A percentile compares a stretch with the other conserved stretches of the same genome.
Conservation (phyloP, 2,888 invertebrate genomes). For the Litoditis marina region DNA sequence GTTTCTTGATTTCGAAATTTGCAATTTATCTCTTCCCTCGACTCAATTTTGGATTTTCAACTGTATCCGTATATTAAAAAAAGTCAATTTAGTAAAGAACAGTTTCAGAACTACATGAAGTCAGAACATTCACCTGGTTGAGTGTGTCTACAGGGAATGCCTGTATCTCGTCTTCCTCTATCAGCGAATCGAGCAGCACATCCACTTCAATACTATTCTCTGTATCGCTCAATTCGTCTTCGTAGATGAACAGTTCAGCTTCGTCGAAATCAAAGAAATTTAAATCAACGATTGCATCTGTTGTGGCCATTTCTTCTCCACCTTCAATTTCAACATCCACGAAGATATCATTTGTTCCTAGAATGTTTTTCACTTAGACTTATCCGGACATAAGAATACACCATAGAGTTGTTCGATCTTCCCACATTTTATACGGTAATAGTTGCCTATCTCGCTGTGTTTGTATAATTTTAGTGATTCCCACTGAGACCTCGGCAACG, state of each 20-base stretch:
- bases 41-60: too few relatives aligned
- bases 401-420: neutral
- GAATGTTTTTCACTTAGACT: too few relatives aligned
- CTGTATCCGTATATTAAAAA: too few relatives aligned
- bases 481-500: too few relatives aligned
- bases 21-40: too few relatives aligned
- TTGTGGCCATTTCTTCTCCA: conserved; percentile 43
- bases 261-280: conserved; percentile 46
- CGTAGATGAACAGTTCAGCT: conserved; percentile 37
- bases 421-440: too few relatives aligned
- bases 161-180: conserved; percentile 36
- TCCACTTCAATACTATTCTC: conserved; percentile 35
- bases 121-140: conserved; percentile 23
- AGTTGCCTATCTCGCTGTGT: too few relatives aligned
- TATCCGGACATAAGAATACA: neutral
- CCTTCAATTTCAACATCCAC: conserved; percentile 47
- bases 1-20: too few relatives aligned
- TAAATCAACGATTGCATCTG: conserved; percentile 44
- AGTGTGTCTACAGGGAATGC: conserved; percentile 25
- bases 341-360: conserved; percentile 34
- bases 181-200: conserved; percentile 35
- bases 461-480: too few relatives aligned
- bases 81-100: too few relatives aligned
- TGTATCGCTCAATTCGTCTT: conserved; percentile 27
- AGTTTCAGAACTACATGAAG: too few relatives aligned